Percentiles rank a stretch among this genome's conserved stretches.
Conservation (phyloP, 1,140 invertebrate species). For the Cyphomyrmex costatus region DNA sequence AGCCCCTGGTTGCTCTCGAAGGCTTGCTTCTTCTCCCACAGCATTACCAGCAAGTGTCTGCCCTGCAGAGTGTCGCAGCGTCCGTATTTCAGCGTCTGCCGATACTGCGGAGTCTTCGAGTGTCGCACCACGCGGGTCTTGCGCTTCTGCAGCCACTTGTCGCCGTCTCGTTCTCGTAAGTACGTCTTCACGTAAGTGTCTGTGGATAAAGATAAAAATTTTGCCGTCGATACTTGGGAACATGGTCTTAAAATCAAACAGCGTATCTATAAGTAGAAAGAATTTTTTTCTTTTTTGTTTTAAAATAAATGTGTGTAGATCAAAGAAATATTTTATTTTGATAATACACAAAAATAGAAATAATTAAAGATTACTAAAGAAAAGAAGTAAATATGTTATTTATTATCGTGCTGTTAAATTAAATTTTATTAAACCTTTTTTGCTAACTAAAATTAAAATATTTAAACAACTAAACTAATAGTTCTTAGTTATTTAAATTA, state of each 20-base stretch:
- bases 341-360: not conserved
- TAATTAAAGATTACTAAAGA: not conserved
- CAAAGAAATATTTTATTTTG: not conserved
- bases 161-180: constrained; percentile 93
- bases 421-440: not conserved
- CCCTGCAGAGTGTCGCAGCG: constrained; percentile 92
- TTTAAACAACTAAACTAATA: not conserved
- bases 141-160: constrained; percentile 95
- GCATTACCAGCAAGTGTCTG: constrained; percentile 94
- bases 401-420: not conserved
- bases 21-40: constrained; percentile 95
- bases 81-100: constrained; percentile 96
- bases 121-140: constrained; percentile 95
- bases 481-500: not conserved
- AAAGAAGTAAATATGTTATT: too few relatives aligned
- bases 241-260: not conserved
- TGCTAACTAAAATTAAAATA: not conserved
- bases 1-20: constrained; percentile 95
- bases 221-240: not conserved
- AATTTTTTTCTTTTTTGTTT: not conserved
- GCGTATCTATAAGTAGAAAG: not conserved
- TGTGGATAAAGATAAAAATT: constrained; percentile 78
- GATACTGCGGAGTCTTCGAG: constrained; percentile 93
- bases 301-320: not conserved
- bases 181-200: constrained; percentile 98